A percentile compares a stretch with the other conserved stretches of the same genome.
Conservation (phyloP, 2,113 vertebrate species). For the Prietella phreatophila region DNA sequence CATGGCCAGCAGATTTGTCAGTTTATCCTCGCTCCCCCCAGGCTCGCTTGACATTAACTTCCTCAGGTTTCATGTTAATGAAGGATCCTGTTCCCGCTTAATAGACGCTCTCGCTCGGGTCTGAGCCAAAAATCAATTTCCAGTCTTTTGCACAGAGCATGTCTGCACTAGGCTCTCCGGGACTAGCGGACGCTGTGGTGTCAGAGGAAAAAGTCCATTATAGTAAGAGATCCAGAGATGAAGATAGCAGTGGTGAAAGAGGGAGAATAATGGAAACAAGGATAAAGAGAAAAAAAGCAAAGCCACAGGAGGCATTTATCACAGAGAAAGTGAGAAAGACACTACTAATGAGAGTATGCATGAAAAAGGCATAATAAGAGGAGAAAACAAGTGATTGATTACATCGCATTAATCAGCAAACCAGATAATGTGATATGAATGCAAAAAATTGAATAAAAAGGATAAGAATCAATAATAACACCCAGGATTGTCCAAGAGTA, state of each 20-base stretch:
- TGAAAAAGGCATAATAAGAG: conserved; percentile 25
- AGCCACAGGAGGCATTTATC: conserved; percentile 29
- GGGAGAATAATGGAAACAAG: conserved; percentile 35
- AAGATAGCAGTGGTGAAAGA: conserved; percentile 43
- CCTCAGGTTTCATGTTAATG: conserved; percentile 62
- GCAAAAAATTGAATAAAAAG: not conserved
- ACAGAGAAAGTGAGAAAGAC: conserved; percentile 23
- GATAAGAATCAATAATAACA: conserved; percentile 26
- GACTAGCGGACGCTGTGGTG: conserved; percentile 40
- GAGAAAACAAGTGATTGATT: conserved; percentile 35
- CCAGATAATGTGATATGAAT: conserved; percentile 16
- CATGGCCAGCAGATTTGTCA: conserved; percentile 46
- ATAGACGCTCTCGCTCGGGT: conserved; percentile 55
- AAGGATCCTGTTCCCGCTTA: conserved; percentile 60
- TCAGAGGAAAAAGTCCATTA: conserved; percentile 57
- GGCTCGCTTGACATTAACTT: conserved; percentile 57
- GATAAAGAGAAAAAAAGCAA: conserved; percentile 31
- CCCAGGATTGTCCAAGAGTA: conserved; percentile 4
- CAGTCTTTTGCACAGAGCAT: conserved; percentile 59
- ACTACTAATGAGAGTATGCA: not conserved
- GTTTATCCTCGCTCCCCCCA: conserved; percentile 45
- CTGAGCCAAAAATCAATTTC: conserved; percentile 61
- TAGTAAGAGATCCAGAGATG: conserved; percentile 40
- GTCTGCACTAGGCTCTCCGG: conserved; percentile 51
- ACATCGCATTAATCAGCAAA: conserved; percentile 38